A percentile compares a stretch with the other conserved stretches of the same genome.
Conservation (phyloP, 2,888 invertebrate genomes). For the Andrena haemorrhoa region DNA sequence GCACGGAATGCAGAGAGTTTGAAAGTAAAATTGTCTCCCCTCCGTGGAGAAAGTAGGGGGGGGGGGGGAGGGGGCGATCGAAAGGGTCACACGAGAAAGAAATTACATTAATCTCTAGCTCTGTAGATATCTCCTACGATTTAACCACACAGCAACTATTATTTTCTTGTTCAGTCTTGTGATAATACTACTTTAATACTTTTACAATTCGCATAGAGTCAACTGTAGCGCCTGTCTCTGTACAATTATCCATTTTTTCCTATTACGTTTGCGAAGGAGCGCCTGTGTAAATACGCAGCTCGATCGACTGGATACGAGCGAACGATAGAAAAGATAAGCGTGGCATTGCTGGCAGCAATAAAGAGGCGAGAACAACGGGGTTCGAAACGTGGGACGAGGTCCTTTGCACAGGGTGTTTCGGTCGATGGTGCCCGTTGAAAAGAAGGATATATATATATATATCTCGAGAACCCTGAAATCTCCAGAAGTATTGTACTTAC, state of each 20-base stretch:
- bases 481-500: too few relatives aligned
- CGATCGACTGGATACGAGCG: not conserved
- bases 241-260: slow-evolving; percentile 31
- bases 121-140: slow-evolving; percentile 71
- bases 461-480: too few relatives aligned
- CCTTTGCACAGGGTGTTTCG: not conserved
- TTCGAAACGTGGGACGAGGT: not conserved
- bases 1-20: slow-evolving; percentile 44
- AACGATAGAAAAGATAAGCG: slow-evolving; percentile 35
- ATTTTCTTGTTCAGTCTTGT: slow-evolving; percentile 78
- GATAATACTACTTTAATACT: slow-evolving; percentile 82
- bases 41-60: not conserved
- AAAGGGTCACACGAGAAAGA: slow-evolving; percentile 11
- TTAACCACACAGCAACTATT: slow-evolving; percentile 69
- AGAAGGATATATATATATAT: too few relatives aligned
- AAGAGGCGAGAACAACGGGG: slow-evolving; percentile 1
- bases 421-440: not conserved
- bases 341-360: slow-evolving; percentile 39
- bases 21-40: slow-evolving; percentile 20
- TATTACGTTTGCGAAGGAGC: slow-evolving; percentile 38
- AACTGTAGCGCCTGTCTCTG: slow-evolving; percentile 45
- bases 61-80: not conserved
- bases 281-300: not conserved
- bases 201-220: slow-evolving; percentile 70
- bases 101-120: slow-evolving; percentile 60